These are phyloP conservation scores for Pegoplata infirma DNA, from an alignment of 2,888 invertebrate genomes.

Conservation along the genomic window DNA sequence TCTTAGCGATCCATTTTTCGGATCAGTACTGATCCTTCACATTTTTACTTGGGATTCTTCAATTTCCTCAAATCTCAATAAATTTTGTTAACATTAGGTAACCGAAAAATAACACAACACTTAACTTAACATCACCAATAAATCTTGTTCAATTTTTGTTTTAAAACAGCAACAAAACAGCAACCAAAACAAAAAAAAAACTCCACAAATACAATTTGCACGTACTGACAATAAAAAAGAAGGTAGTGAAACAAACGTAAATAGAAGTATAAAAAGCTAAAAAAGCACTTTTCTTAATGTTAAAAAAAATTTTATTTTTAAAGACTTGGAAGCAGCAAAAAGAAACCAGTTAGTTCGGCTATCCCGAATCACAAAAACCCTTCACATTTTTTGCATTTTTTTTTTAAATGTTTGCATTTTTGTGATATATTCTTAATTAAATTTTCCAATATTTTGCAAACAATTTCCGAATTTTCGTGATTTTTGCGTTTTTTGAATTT, in stretches of 20 bases:
- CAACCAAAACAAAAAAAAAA: neutral
- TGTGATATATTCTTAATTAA: no score
- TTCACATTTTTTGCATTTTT: no score
- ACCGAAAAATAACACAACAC: conserved; percentile 33
- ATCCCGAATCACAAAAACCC: no score
- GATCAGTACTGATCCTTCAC: no score
- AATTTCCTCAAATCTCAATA: conserved; percentile 39
- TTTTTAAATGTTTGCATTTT: no score
- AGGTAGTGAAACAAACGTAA: conserved; percentile 23
- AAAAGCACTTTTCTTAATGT: neutral
- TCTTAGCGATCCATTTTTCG: no score
- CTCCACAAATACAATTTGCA: conserved; percentile 41
- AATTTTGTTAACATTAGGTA: conserved; percentile 25
- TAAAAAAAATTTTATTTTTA: neutral
- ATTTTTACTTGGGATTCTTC: no score
- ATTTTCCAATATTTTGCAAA: no score
- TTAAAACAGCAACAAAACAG: conserved; percentile 32
- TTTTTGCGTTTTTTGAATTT: no score
- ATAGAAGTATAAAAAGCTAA: neutral
- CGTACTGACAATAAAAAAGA: conserved; percentile 52
- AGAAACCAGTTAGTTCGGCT: neutral
- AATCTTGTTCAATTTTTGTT: conserved; percentile 55
- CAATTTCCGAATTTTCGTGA: no score
- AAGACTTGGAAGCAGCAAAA: neutral
- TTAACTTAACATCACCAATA: conserved; percentile 59